Conservation (phyloP, 2,888 invertebrate genomes). For the Tetramorium bicarinatum region DNA sequence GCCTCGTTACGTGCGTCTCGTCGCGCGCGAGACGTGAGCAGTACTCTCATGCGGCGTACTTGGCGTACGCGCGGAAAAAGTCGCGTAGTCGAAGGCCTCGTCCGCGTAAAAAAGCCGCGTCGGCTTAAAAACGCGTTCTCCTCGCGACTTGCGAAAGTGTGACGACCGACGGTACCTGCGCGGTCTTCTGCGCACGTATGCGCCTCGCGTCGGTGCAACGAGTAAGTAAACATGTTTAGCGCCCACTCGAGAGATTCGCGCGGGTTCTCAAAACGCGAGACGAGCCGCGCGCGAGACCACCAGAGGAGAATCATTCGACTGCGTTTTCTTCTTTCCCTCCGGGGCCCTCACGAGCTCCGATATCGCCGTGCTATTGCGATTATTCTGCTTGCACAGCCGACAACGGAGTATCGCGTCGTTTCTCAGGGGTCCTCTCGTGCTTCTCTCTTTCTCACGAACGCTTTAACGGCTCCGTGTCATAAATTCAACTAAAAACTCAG, state of each 20-base stretch:
- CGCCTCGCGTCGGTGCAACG: conserved; percentile 60
- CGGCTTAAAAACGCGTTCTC: conserved; percentile 37
- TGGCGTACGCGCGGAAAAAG: conserved; percentile 23
- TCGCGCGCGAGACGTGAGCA: neutral
- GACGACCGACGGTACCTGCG: conserved; percentile 41
- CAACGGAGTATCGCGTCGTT: conserved; percentile 35
- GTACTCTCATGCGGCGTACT: neutral
- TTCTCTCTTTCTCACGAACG: neutral
- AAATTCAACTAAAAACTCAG: conserved; percentile 3
- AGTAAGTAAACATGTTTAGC: conserved; percentile 71
- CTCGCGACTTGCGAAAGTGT: conserved; percentile 35
- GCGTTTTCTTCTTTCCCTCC: conserved; percentile 28
- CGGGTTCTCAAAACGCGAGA: conserved; percentile 64
- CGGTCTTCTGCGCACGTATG: conserved; percentile 38
- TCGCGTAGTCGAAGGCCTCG: conserved; percentile 44
- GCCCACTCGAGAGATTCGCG: conserved; percentile 65
- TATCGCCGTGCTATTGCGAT: conserved; percentile 31
- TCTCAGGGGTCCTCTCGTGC: conserved; percentile 7
- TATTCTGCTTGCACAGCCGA: conserved; percentile 21
- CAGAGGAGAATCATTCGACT: conserved; percentile 34
- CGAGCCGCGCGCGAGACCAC: conserved; percentile 55
- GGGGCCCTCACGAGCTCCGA: neutral
- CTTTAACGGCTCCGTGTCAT: neutral
- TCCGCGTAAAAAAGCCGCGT: conserved; percentile 9
- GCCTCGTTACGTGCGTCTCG: conserved; percentile 11